A percentile compares a stretch with the other conserved stretches of the same genome.
Conservation (phyloP, 2,888 invertebrate species). For the Apodemia hepburni region DNA sequence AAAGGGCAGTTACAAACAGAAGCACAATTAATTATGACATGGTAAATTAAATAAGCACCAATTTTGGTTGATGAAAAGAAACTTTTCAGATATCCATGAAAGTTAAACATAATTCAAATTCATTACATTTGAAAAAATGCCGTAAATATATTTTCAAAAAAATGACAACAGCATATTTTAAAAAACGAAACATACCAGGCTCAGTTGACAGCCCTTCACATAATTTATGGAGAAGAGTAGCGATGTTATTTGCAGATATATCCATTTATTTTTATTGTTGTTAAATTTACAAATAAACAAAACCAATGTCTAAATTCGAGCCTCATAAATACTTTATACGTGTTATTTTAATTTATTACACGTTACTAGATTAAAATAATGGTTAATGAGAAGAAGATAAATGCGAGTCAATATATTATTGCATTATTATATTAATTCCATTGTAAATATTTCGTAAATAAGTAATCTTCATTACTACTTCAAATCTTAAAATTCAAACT, state of each 20-base stretch:
- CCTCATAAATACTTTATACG: too few species aligned
- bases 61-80: conserved; percentile 23
- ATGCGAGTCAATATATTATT: too few species aligned
- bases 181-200: conserved; percentile 50
- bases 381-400: too few species aligned
- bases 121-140: conserved; percentile 17
- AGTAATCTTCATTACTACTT: too few species aligned
- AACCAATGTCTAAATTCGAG: too few species aligned
- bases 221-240: conserved; percentile 61
- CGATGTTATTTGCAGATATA: conserved; percentile 45
- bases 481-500: too few species aligned
- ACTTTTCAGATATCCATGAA: conserved; percentile 42
- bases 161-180: conserved; percentile 28
- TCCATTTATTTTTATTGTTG: conserved; percentile 42
- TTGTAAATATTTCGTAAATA: too few species aligned
- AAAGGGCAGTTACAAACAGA: not conserved
- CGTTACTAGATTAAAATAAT: too few species aligned
- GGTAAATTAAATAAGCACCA: not conserved
- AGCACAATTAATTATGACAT: not conserved
- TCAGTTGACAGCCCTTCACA: conserved; percentile 62
- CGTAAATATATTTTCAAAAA: conserved; percentile 26
- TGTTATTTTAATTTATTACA: too few species aligned
- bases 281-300: too few species aligned
- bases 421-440: too few species aligned
- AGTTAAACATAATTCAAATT: conserved; percentile 42